A percentile compares a stretch with the other conserved stretches of the same genome.
phyloP scores from a whole-genome alignment of 2,797 vertebrate species.

The Carapus acus region DNA sequence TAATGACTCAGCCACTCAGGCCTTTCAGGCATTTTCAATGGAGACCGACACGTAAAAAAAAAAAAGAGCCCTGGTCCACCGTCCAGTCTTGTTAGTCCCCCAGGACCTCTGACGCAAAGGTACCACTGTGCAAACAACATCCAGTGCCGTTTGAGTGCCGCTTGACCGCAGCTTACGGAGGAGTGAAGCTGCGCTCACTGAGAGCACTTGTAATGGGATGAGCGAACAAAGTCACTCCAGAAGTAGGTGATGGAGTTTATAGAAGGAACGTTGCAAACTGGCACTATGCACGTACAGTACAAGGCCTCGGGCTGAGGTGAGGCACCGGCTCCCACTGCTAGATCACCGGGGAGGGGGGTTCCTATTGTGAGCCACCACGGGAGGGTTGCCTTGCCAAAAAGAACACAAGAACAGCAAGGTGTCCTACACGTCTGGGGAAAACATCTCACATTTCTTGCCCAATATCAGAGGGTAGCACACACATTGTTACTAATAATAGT shows the following conservation, averaged over 20 bases:
- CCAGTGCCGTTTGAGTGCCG: constrained; percentile 6
- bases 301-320: neutral
- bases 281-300: neutral
- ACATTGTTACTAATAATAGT: no score
- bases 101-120: constrained; percentile 30
- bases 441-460: no score
- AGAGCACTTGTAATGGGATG: neutral
- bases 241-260: neutral
- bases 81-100: constrained; percentile 11
- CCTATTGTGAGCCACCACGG: neutral
- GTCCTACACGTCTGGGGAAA: no score
- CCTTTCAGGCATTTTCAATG: constrained; percentile 32
- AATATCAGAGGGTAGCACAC: no score
- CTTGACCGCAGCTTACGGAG: constrained; percentile 17
- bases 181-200: neutral
- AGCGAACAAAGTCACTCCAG: neutral
- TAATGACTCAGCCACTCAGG: constrained; percentile 28
- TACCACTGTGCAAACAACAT: constrained; percentile 16
- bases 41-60: constrained; percentile 10
- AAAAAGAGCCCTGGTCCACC: constrained; percentile 4
- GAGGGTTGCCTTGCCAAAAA: neutral
- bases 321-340: no score
- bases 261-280: constrained; percentile 1
- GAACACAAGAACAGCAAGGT: neutral
- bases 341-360: no score